phyloP scores from a whole-genome alignment of 2,797 vertebrate species.

The Streptopelia turtur region DNA sequence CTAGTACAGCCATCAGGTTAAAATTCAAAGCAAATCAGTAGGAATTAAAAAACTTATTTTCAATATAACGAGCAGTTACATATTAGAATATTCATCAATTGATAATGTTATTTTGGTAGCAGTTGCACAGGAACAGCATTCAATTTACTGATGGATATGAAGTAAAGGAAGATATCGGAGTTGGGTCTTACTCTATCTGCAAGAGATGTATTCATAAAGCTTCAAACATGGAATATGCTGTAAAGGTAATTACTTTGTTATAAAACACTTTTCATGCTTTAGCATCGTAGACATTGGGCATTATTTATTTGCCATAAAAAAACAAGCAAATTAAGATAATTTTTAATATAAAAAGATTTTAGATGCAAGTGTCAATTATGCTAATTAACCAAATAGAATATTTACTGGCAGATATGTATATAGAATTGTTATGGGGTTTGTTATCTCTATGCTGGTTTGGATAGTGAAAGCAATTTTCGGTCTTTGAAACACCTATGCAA shows the following conservation, averaged over 20 bases:
- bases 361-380: neutral
- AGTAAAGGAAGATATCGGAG: slow-evolving; percentile 94
- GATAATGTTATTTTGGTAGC: slow-evolving; percentile 81
- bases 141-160: slow-evolving; percentile 94
- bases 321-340: neutral
- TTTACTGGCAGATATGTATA: neutral
- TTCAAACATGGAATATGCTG: slow-evolving; percentile 95
- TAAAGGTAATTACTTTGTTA: slow-evolving; percentile 84
- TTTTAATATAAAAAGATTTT: neutral
- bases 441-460: neutral
- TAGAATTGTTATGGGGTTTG: neutral
- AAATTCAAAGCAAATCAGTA: neutral
- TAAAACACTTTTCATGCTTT: neutral
- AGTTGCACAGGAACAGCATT: slow-evolving; percentile 92
- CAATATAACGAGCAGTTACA: neutral
- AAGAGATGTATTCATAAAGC: slow-evolving; percentile 93
- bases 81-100: slow-evolving; percentile 64
- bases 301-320: neutral
- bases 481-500: neutral
- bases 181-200: slow-evolving; percentile 95
- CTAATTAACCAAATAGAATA: neutral
- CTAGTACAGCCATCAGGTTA: neutral
- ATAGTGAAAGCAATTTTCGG: neutral
- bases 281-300: neutral
- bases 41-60: neutral